These are phyloP conservation scores for Tyrannus savana DNA, from an alignment of 2,113 vertebrate species.

Conservation along the genomic window DNA sequence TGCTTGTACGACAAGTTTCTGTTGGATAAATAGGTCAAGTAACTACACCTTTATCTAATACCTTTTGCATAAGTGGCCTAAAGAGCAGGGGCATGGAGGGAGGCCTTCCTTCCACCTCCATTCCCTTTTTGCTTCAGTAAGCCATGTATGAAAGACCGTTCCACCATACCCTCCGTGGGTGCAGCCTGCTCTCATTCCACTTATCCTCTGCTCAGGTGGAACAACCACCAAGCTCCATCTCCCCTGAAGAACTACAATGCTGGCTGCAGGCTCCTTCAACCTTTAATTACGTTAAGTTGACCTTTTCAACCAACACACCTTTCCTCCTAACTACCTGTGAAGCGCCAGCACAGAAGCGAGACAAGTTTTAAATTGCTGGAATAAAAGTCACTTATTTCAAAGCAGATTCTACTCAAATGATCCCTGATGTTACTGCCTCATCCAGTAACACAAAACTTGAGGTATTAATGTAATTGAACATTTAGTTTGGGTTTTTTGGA, in stretches of 20 bases:
- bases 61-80: background rate
- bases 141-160: accelerated
- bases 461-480: background rate
- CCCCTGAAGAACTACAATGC: background rate
- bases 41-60: slow-evolving; percentile 49
- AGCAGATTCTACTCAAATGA: background rate
- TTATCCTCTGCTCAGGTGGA: background rate
- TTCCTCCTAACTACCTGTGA: background rate
- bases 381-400: background rate
- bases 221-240: background rate
- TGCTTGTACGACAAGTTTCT: slow-evolving; percentile 53
- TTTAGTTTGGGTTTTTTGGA: background rate
- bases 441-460: background rate
- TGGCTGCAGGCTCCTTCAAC: background rate
- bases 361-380: background rate
- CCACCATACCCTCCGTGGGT: background rate
- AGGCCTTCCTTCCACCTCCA: background rate
- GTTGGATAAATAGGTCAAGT: slow-evolving; percentile 60
- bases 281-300: background rate
- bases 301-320: slow-evolving; percentile 39
- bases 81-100: background rate
- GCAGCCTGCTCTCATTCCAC: background rate
- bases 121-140: background rate
- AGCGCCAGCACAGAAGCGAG: background rate
- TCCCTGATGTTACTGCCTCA: background rate